Evolutionary conservation across 1,140 invertebrate genomes (phyloP).

Genomic region (Pseudomyrmex pallidus): DNA sequence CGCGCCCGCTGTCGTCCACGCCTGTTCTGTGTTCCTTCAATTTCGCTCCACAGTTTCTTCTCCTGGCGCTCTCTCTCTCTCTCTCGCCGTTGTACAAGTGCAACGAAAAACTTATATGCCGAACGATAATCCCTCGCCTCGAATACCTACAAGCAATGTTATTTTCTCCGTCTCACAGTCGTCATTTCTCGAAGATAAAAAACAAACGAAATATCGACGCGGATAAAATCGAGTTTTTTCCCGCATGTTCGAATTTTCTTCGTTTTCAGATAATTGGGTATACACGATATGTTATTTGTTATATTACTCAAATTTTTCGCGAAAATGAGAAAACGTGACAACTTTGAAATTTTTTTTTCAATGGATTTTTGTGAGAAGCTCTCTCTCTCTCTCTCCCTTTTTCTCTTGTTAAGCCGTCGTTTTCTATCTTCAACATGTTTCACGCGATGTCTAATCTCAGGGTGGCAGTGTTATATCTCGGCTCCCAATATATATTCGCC

Average conservation of each 20-base stretch:
- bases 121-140: slow-evolving; percentile 10
- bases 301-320: background rate
- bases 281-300: background rate
- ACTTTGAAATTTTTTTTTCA: slow-evolving; percentile 14
- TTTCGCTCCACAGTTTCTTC: background rate
- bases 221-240: background rate
- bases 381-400: background rate
- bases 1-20: slow-evolving; percentile 35
- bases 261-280: background rate
- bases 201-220: background rate
- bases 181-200: background rate
- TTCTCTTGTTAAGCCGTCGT: background rate
- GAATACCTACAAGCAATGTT: background rate
- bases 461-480: too few relatives aligned
- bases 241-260: background rate
- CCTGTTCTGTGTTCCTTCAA: slow-evolving; percentile 49
- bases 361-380: background rate
- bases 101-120: background rate
- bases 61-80: background rate
- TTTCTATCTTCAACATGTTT: background rate
- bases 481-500: background rate
- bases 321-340: slow-evolving; percentile 7
- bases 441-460: background rate
- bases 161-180: background rate
- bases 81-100: background rate